phyloP scores from a whole-genome alignment of 2,113 vertebrate species.

The Heterocephalus glaber region DNA sequence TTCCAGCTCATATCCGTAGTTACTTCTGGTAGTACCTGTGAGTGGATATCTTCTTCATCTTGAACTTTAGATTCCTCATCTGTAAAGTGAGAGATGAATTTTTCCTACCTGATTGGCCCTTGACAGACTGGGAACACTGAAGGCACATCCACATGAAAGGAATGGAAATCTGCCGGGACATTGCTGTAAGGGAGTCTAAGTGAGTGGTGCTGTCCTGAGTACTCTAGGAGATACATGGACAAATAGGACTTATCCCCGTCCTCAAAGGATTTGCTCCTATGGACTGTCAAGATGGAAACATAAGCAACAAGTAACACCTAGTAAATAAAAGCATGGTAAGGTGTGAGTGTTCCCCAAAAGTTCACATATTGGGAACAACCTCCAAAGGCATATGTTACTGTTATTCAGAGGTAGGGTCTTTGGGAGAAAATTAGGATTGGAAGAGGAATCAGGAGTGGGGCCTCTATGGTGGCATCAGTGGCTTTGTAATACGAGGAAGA shows the following conservation, averaged over 20 bases:
- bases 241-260: neutral
- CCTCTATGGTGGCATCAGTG: neutral
- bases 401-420: neutral
- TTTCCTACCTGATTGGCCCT: neutral
- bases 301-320: neutral
- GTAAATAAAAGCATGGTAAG: neutral
- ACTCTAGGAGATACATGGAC: neutral
- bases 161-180: neutral
- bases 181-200: neutral
- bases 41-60: neutral
- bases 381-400: neutral
- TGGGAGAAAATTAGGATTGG: neutral
- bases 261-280: neutral
- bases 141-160: neutral
- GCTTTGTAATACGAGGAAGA: neutral
- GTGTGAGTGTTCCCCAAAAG: neutral
- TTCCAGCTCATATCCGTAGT: neutral
- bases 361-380: neutral
- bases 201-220: fast-evolving
- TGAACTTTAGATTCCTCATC: neutral
- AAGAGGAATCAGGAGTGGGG: neutral
- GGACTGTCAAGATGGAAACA: neutral
- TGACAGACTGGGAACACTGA: neutral
- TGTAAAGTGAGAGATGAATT: neutral
- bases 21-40: neutral